Conservation (phyloP, 53 echinoderm and acorn worm genomes). For the Crossaster papposus region DNA sequence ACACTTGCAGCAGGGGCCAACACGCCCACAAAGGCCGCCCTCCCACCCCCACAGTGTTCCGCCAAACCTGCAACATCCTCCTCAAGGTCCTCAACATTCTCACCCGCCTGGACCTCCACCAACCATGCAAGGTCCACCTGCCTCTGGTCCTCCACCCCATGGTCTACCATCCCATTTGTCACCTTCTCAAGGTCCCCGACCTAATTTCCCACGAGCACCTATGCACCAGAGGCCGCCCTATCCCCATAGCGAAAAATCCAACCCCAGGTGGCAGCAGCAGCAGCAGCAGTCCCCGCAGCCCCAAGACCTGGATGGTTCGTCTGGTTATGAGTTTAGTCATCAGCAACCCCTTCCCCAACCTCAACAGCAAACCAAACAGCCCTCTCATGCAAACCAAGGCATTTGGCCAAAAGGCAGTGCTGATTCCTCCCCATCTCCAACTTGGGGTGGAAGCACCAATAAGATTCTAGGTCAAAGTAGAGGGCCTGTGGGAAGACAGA, state of each 20-base stretch:
- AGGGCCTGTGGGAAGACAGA: conserved; percentile 33
- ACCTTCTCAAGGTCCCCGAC: conserved; percentile 55
- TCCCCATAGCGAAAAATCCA: conserved; percentile 21
- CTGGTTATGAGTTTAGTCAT: conserved; percentile 23
- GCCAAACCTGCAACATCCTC: conserved; percentile 30
- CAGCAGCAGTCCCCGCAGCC: conserved; percentile 46
- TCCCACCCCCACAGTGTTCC: conserved; percentile 61
- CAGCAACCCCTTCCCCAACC: conserved; percentile 23
- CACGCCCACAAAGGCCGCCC: conserved; percentile 58
- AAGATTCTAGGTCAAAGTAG: conserved; percentile 32
- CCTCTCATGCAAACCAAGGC: background rate
- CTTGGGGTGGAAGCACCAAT: conserved; percentile 28
- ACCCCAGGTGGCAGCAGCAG: conserved; percentile 33
- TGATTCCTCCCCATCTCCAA: conserved; percentile 11
- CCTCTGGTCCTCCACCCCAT: conserved; percentile 38
- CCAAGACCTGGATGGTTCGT: conserved; percentile 1
- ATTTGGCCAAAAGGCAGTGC: conserved; percentile 25
- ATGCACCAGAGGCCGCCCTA: conserved; percentile 25
- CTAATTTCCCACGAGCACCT: conserved; percentile 43
- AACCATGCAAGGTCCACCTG: conserved; percentile 32
- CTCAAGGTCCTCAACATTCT: conserved; percentile 4
- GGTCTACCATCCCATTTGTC: conserved; percentile 68
- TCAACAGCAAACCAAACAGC: conserved; percentile 5
- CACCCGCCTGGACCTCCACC: conserved; percentile 64
- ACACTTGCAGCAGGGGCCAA: conserved; percentile 58